These are phyloP conservation scores for Trichonephila clavipes DNA, from an alignment of 1,140 invertebrate species.

Conservation along the genomic window DNA sequence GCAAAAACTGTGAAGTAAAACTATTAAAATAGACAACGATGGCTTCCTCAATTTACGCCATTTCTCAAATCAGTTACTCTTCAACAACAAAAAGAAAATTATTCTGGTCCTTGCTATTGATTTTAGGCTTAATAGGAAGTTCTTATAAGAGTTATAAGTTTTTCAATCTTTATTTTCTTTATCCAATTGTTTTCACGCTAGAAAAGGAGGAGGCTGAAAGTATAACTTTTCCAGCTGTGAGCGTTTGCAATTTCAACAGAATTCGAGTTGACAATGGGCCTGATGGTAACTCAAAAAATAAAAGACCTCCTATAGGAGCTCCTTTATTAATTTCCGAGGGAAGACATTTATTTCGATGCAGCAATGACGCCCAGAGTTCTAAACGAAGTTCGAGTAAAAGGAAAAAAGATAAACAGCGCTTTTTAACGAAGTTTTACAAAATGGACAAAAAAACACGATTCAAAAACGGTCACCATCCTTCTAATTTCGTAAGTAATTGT, in stretches of 20 bases:
- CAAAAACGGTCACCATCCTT: not conserved
- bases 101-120: constrained; percentile 8
- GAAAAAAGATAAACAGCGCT: not conserved
- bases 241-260: constrained; percentile 58
- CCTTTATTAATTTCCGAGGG: not conserved
- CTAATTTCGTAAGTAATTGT: not conserved
- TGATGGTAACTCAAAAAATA: not conserved
- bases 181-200: not conserved
- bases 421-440: not conserved
- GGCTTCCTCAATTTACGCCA: not conserved
- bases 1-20: not conserved
- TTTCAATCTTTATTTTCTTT: not conserved
- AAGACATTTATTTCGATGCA: not conserved
- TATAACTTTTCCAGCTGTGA: constrained; percentile 27
- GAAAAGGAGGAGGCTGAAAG: not conserved
- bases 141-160: constrained; percentile 47
- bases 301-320: not conserved
- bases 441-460: not conserved
- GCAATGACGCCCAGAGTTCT: too few relatives aligned
- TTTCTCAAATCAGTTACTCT: not conserved
- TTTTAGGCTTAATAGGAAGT: not conserved
- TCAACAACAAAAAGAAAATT: not conserved
- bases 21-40: not conserved
- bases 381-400: too few relatives aligned
- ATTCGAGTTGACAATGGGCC: not conserved